phyloP scores from a whole-genome alignment of 2,797 vertebrate genomes.

The Ptychadena robeensis region DNA sequence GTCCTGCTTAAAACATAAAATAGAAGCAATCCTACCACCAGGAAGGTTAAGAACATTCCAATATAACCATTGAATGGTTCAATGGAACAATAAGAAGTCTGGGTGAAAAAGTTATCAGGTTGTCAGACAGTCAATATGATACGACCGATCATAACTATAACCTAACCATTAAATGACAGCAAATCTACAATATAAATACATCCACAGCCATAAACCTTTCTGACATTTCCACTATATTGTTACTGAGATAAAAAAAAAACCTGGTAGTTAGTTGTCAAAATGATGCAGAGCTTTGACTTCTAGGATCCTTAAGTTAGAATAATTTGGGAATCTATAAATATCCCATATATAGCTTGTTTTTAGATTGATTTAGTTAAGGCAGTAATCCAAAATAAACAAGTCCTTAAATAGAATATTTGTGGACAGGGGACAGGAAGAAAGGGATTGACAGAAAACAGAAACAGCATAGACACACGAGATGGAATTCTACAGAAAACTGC shows the following conservation, averaged over 20 bases:
- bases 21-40: no score
- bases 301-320: conserved; percentile 57
- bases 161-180: no score
- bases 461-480: conserved; percentile 54
- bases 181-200: background rate
- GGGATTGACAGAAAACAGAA: conserved; percentile 72
- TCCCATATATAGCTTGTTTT: conserved; percentile 79
- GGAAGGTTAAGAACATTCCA: no score
- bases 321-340: conserved; percentile 79
- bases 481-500: conserved; percentile 51
- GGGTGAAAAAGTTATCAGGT: no score
- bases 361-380: conserved; percentile 83
- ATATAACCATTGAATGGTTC: no score
- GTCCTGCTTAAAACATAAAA: no score
- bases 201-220: background rate
- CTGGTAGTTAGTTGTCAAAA: background rate
- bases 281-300: background rate
- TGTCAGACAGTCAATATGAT: no score
- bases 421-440: conserved; percentile 73
- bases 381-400: conserved; percentile 71
- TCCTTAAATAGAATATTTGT: conserved; percentile 73
- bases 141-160: no score
- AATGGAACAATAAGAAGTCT: no score
- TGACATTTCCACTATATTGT: background rate
- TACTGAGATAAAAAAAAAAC: background rate